phyloP scores from a whole-genome alignment of 2,113 vertebrate genomes.

The Penelope pileata region DNA sequence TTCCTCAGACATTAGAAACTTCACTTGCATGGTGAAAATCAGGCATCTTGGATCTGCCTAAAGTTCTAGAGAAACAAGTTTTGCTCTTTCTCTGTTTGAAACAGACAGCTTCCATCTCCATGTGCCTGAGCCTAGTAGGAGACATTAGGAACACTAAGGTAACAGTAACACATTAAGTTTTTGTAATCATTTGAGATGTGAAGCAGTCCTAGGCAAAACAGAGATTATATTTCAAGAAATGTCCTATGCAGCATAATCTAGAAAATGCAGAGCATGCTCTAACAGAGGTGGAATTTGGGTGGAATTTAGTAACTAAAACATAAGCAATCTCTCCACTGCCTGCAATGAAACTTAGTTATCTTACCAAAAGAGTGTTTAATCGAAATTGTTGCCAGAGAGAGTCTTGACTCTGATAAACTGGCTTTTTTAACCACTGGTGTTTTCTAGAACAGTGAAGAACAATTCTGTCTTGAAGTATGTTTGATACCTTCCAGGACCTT shows the following conservation, averaged over 20 bases:
- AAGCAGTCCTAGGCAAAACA: neutral
- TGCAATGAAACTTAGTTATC: neutral
- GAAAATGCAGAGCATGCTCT: neutral
- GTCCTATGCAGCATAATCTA: neutral
- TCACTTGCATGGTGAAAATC: neutral
- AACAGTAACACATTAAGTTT: neutral
- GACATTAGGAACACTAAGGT: neutral
- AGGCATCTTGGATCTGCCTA: neutral
- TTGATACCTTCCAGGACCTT: neutral
- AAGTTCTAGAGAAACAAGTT: neutral
- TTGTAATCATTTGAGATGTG: neutral
- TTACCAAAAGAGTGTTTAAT: neutral
- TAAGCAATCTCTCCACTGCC: neutral
- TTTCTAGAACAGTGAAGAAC: neutral
- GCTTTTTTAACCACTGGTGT: neutral
- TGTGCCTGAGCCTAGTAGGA: neutral
- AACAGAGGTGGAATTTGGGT: neutral
- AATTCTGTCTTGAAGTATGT: neutral
- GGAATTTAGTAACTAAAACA: neutral
- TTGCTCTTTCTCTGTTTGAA: neutral
- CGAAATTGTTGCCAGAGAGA: neutral
- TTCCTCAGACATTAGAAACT: neutral
- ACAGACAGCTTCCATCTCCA: neutral
- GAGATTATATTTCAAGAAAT: neutral
- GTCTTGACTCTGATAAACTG: neutral